Conservation (phyloP, 2,113 vertebrate genomes). For the Halichoeres trimaculatus region DNA sequence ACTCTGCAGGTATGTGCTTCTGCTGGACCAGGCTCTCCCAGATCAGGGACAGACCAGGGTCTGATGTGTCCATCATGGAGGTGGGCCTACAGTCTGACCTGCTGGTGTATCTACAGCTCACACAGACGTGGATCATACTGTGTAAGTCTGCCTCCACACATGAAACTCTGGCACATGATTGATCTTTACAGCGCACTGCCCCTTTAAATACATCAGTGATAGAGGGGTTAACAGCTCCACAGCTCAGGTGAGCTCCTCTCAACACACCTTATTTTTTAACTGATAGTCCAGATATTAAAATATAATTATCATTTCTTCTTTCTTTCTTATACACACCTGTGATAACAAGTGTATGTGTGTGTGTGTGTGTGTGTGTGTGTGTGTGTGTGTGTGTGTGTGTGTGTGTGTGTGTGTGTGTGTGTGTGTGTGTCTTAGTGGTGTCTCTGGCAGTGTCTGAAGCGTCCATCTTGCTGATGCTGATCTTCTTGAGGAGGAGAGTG, state of each 20-base stretch:
- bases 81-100: constrained; percentile 90
- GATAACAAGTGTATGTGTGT: too few relatives aligned
- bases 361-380: too few relatives aligned
- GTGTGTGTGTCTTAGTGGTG: constrained; percentile 82
- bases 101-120: constrained; percentile 88
- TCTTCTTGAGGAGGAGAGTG: constrained; percentile 89
- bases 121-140: constrained; percentile 90
- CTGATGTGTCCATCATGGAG: constrained; percentile 84
- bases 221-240: too few relatives aligned
- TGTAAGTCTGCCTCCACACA: constrained; percentile 73
- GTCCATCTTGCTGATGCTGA: constrained; percentile 86
- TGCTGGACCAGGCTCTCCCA: constrained; percentile 84
- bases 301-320: too few relatives aligned
- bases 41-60: constrained; percentile 80
- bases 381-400: too few relatives aligned
- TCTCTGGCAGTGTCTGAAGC: constrained; percentile 85
- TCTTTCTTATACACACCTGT: too few relatives aligned
- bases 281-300: too few relatives aligned
- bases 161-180: too few relatives aligned
- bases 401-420: background rate
- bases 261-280: too few relatives aligned
- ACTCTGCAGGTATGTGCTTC: constrained; percentile 86
- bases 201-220: too few relatives aligned
- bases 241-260: too few relatives aligned
- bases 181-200: too few relatives aligned